Conservation (phyloP, 2,113 vertebrate genomes). For the Motacilla alba region DNA sequence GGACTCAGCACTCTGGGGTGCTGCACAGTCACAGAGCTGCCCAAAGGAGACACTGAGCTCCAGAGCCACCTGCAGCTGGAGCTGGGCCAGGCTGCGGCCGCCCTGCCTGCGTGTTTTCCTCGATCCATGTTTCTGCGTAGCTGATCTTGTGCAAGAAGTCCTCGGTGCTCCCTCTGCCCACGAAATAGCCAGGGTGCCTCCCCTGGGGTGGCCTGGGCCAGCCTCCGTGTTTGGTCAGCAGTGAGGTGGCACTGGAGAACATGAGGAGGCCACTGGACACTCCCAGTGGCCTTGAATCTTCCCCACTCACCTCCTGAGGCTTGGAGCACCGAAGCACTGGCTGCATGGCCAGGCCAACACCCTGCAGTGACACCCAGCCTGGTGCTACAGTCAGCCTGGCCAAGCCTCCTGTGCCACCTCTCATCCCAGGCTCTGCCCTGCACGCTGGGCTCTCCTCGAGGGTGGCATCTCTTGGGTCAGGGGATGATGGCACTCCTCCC, state of each 20-base stretch:
- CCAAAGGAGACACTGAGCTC: accelerated
- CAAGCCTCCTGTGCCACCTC: neutral
- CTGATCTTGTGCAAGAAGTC: slow-evolving; percentile 19
- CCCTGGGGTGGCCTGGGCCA: neutral
- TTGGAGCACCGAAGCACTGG: accelerated
- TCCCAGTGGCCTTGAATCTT: neutral
- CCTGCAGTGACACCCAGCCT: neutral
- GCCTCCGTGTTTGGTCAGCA: neutral
- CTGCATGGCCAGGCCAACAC: neutral
- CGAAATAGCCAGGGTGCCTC: neutral
- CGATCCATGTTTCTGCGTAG: neutral
- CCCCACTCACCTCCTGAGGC: neutral
- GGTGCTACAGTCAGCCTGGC: neutral
- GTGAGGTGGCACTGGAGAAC: neutral
- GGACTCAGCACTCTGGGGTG: neutral
- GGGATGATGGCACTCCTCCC: neutral
- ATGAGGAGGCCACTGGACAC: neutral
- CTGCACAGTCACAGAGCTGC: neutral
- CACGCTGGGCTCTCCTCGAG: accelerated
- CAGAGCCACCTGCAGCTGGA: neutral
- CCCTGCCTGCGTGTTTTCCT: neutral
- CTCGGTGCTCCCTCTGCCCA: neutral
- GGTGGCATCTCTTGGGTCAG: neutral
- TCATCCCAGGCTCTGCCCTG: neutral
- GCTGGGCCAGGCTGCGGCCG: neutral